phyloP scores from a whole-genome alignment of 2,797 vertebrate species.

The Pseudopleuronectes americanus region DNA sequence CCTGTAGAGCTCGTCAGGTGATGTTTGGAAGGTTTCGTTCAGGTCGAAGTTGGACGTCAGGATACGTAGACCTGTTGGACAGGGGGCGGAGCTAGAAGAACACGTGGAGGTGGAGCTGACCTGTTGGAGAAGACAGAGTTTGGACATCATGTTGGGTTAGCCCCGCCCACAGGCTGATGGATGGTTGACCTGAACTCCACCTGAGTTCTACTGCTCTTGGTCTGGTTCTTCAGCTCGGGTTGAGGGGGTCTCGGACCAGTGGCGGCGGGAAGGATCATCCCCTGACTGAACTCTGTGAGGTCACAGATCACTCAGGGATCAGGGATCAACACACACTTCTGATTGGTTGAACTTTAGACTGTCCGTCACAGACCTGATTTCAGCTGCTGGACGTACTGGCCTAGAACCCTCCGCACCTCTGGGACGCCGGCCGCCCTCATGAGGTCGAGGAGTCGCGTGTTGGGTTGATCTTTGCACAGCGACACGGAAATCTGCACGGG shows the following conservation, averaged over 20 bases:
- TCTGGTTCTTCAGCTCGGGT: constrained; percentile 69
- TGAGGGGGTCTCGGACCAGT: constrained; percentile 73
- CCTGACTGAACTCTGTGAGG: constrained; percentile 93
- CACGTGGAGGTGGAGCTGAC: constrained; percentile 54
- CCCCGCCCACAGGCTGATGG: background rate
- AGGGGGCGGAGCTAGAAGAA: constrained; percentile 45
- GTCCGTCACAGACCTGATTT: constrained; percentile 85
- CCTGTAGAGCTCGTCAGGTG: constrained; percentile 91
- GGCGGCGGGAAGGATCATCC: constrained; percentile 93
- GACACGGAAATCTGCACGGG: no score
- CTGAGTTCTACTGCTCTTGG: constrained; percentile 80
- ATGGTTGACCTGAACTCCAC: constrained; percentile 53
- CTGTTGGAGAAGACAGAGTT: constrained; percentile 58
- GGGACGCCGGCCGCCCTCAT: no score
- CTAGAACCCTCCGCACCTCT: constrained; percentile 86
- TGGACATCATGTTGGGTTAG: background rate
- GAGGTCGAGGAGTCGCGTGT: no score
- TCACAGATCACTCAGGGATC: constrained; percentile 13
- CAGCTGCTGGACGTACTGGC: constrained; percentile 87
- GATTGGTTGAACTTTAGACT: no score
- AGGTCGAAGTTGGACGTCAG: constrained; percentile 89
- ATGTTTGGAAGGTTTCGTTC: constrained; percentile 89
- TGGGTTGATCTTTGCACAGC: no score
- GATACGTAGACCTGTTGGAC: constrained; percentile 86
- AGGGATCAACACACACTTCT: background rate